Percentiles rank a stretch among this genome's conserved stretches.
Conservation (phyloP, 2,797 vertebrate species). For the Crocidura indochinensis region DNA sequence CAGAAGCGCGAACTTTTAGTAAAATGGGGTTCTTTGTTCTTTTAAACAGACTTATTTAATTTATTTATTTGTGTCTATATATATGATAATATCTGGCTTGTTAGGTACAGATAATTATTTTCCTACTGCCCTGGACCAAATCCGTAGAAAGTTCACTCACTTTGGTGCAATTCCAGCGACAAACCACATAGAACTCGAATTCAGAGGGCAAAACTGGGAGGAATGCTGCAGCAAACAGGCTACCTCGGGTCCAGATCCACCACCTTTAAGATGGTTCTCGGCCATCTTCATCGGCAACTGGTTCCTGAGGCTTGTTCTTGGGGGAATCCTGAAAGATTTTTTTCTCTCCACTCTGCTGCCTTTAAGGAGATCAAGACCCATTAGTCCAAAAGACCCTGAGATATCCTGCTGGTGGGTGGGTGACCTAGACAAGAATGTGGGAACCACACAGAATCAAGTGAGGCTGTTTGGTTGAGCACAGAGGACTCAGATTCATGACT, state of each 20-base stretch:
- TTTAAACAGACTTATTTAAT: conserved; percentile 90
- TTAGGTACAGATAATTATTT: conserved; percentile 86
- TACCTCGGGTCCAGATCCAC: conserved; percentile 66
- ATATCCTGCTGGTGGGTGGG: conserved; percentile 72
- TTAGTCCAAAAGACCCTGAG: conserved; percentile 62
- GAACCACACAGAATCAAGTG: conserved; percentile 72
- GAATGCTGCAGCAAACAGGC: conserved; percentile 57
- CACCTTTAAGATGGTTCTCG: conserved; percentile 49
- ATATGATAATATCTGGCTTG: conserved; percentile 83
- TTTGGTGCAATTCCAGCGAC: conserved; percentile 77
- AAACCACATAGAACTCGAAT: conserved; percentile 72
- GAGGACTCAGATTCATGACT: neutral
- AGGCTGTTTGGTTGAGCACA: conserved; percentile 39
- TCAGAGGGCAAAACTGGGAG: conserved; percentile 59
- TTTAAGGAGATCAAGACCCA: conserved; percentile 83
- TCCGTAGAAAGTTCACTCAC: conserved; percentile 73
- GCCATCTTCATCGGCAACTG: neutral
- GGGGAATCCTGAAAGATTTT: conserved; percentile 53
- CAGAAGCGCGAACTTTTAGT: conserved; percentile 84
- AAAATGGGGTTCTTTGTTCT: conserved; percentile 70
- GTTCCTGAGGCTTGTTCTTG: conserved; percentile 66
- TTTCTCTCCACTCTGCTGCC: conserved; percentile 80
- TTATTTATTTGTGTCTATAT: conserved; percentile 91
- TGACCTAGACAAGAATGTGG: conserved; percentile 56
- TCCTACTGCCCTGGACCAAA: conserved; percentile 88